Base-by-base conservation (phyloP, 2,888 invertebrate species). In the Oxycera nigricornis region DNA sequence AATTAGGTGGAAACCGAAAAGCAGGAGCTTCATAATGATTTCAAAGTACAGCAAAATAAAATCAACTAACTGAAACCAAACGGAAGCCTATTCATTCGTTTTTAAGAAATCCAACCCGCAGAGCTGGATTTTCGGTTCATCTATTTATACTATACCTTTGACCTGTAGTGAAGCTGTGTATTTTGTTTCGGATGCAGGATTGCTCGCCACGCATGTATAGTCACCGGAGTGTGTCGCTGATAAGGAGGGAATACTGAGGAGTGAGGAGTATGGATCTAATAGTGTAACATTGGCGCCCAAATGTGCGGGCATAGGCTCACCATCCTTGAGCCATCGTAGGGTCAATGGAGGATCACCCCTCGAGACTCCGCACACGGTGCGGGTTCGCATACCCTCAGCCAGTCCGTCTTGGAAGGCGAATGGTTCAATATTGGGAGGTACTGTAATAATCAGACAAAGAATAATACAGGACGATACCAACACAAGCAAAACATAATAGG, bases 351-450 rank as follows among this genome's bases (percentile, higher is more conserved):
- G 90, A 87, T 94, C 94, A 81, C 94, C 92, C 82, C 90, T 89
- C 85, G 91, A 91, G 83, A 92, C 92, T 84, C 92, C 91, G 87
- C 93, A 93, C 84, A 92, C 91, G 84, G 92, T 91, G 86, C 92
- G 90, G 80, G 92, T 92, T 85, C 92, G 90, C 91, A 91, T 91
- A 87, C 92, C 92, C 88, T 92, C 92, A 85, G 91, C 90, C 84
- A 92, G 90, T 86, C 91, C 91, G 87, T 92, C 92, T 90, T 92
- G 91, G 88, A 92, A 92, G 88, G 89, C 89, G 90, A 93, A 92
- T 87, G 92, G 91, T 89, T 92, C 92, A 89, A 93, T 92, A 88
- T 91, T 91, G 87, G 92, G 92, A 87, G 92, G 92, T 89, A 92
- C 92, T 92, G 91, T 85, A 88, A 88, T 79, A 77, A 75, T 73